Conservation (phyloP, 2,797 vertebrate genomes). For the Typhlichthys eigenmanni region DNA sequence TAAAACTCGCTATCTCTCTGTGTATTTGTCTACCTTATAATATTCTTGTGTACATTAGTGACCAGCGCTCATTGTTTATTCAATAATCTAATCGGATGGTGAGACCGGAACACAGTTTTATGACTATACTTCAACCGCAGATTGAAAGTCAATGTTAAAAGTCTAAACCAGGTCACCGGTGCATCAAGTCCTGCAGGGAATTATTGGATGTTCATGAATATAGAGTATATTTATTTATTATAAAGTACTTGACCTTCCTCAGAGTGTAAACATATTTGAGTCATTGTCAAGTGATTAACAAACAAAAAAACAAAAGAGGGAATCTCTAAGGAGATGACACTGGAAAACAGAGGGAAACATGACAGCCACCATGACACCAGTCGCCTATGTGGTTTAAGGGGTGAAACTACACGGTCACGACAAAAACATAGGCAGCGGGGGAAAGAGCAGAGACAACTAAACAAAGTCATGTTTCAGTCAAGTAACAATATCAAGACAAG, state of each 20-base stretch:
- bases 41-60: too few species aligned
- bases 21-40: conserved; percentile 11
- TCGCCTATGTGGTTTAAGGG: conserved; percentile 19
- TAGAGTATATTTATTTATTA: too few species aligned
- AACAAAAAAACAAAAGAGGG: conserved; percentile 18
- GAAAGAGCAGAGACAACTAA: conserved; percentile 51
- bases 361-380: conserved; percentile 39
- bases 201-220: conserved; percentile 2
- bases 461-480: conserved; percentile 54
- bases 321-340: conserved; percentile 6
- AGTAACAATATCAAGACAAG: conserved; percentile 57
- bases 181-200: conserved; percentile 28
- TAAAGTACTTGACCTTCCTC: neutral
- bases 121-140: conserved; percentile 42
- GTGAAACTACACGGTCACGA: conserved; percentile 34
- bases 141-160: conserved; percentile 36
- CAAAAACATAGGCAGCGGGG: conserved; percentile 31
- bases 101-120: conserved; percentile 23
- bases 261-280: conserved; percentile 22
- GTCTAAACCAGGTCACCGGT: conserved; percentile 37
- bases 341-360: conserved; percentile 22
- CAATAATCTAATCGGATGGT: conserved; percentile 14
- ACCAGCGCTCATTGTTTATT: conserved; percentile 17
- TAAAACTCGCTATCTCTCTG: conserved; percentile 12
- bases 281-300: conserved; percentile 17